Conservation (phyloP, 1,140 invertebrate genomes). For the Hestina assimilis region DNA sequence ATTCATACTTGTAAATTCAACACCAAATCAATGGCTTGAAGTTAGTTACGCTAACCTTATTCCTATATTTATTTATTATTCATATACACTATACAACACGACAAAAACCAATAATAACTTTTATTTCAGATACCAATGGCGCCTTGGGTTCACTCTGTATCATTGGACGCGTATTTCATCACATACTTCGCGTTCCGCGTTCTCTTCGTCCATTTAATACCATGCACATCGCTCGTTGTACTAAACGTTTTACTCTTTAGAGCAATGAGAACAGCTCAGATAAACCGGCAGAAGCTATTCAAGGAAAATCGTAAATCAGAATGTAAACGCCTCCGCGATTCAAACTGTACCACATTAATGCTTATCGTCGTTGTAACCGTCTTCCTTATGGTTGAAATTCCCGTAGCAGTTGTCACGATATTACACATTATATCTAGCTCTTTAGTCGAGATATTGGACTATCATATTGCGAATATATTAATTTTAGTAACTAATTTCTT, state of each 20-base stretch:
- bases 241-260: constrained; percentile 92
- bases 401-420: constrained; percentile 91
- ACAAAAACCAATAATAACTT: too few relatives aligned
- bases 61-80: too few relatives aligned
- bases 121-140: constrained; percentile 75
- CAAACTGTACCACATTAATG: constrained; percentile 96
- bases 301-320: constrained; percentile 92
- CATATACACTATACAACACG: too few relatives aligned
- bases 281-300: constrained; percentile 88
- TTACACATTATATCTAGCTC: constrained; percentile 90
- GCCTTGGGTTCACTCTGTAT: constrained; percentile 83
- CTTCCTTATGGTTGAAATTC: constrained; percentile 94
- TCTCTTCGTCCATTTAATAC: constrained; percentile 93
- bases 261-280: constrained; percentile 90
- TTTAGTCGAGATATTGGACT: constrained; percentile 86
- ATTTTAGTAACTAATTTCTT: constrained; percentile 95
- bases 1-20: too few relatives aligned
- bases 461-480: constrained; percentile 88
- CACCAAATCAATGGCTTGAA: too few relatives aligned
- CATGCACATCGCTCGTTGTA: constrained; percentile 92
- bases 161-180: constrained; percentile 87
- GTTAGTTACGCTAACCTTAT: too few relatives aligned
- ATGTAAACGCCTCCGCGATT: constrained; percentile 89
- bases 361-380: constrained; percentile 96
- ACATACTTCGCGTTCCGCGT: constrained; percentile 92